phyloP scores from a whole-genome alignment of 2,113 vertebrate genomes.

The Phalacrocorax brasilianus region DNA sequence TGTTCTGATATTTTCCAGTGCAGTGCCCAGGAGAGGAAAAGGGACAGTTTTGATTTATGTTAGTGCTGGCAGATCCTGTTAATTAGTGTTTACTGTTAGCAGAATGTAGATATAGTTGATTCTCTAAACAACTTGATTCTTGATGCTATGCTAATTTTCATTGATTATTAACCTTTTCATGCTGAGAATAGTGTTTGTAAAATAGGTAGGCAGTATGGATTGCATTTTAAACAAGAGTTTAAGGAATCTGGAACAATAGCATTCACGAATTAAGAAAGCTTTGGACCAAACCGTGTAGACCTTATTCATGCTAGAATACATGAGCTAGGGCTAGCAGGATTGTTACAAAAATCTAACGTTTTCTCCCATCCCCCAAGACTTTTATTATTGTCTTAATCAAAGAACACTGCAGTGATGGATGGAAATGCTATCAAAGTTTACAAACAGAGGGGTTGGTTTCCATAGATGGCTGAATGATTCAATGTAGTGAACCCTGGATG shows the following conservation, averaged over 20 bases:
- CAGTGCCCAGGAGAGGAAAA: constrained; percentile 39
- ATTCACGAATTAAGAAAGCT: not conserved
- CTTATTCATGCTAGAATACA: not conserved
- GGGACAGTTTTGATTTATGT: constrained; percentile 69
- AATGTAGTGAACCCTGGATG: not conserved
- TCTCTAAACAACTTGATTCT: not conserved
- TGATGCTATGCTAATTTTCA: not conserved
- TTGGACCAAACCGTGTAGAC: not conserved
- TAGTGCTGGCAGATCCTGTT: constrained; percentile 38
- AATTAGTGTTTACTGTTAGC: constrained; percentile 59
- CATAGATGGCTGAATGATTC: not conserved
- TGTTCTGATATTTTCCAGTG: constrained; percentile 75
- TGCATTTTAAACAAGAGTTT: not conserved
- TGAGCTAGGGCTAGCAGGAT: not conserved
- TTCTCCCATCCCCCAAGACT: not conserved
- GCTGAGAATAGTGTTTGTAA: not conserved
- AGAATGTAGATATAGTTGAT: not conserved
- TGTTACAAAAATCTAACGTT: not conserved
- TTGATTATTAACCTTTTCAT: not conserved
- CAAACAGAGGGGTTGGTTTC: not conserved
- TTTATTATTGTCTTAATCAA: not conserved
- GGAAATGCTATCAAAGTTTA: not conserved
- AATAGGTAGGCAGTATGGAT: not conserved
- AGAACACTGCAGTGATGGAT: not conserved
- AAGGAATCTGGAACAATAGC: not conserved